Base-by-base conservation (phyloP, 2,888 invertebrate species). In the Camptogramma bilineatum region DNA sequence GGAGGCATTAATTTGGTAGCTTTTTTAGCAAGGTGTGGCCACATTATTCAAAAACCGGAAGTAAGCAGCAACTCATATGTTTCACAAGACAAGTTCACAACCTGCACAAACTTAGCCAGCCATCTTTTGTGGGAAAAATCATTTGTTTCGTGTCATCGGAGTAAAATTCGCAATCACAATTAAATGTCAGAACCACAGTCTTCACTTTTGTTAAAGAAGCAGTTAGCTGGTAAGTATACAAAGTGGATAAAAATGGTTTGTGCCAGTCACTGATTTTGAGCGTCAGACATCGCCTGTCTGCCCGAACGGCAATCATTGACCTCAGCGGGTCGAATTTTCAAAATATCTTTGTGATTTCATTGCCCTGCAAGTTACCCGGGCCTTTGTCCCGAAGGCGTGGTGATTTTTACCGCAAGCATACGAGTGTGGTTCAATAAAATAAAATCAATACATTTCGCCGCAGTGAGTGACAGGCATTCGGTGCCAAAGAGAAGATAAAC, bases 161-260 rank as follows among this genome's bases (percentile, higher is more conserved):
- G 94, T 95, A 95, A 95, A 95, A 95, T 95, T 95, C 94, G 94
- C 94, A 95, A 94, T 95, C 95, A 95, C 95, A 95, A 96, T 96
- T 96, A 96, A 73, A 97, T 97, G 97, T 97, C 97, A 95, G 97
- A 97, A 95, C 96, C 96, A 95, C 98, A 98, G 96, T 98, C 98
- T 94, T 97, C 98, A 93, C 96, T 98, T 94, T 95, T 98, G 94
- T 95, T 98, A 94, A 96, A 97, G 94, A 98, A 98, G 96, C 98
- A 98, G 95, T 95, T 98, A 94, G 97, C 98, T 96, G 98, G 98
- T 98, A 95, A 94, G 94, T 94, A 68, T 63, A 68, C 65, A 60
- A 57, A 65, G 68, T 75, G 74, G 65, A 68, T 66, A 67, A 73
- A 73, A 79, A 77, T 74, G 59, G 76, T 81, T 81, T 78, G 71